phyloP scores from a whole-genome alignment of 2,888 invertebrate genomes.

The Thymelicus sylvestris region DNA sequence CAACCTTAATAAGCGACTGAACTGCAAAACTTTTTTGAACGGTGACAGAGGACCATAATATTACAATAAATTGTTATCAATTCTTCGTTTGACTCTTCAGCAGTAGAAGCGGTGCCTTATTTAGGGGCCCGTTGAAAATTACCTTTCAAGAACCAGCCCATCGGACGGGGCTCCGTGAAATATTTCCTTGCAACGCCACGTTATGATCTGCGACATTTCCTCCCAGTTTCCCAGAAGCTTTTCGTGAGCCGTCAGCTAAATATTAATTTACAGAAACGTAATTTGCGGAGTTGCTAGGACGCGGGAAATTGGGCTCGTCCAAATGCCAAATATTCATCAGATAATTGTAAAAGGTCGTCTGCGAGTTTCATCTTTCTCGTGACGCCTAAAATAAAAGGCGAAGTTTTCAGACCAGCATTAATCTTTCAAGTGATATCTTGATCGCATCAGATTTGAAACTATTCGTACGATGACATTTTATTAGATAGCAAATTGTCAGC shows the following conservation, averaged over 20 bases:
- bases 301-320: constrained; percentile 3
- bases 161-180: neutral
- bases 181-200: constrained; percentile 12
- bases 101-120: neutral
- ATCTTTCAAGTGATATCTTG: neutral
- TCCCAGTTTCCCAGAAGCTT: constrained; percentile 1
- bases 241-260: constrained; percentile 20
- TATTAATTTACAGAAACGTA: constrained; percentile 23
- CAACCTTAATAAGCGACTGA: too few species aligned
- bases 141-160: constrained; percentile 1
- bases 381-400: neutral
- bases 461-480: neutral
- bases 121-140: neutral
- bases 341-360: constrained; percentile 2
- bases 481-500: neutral
- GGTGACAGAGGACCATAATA: too few species aligned
- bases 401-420: neutral
- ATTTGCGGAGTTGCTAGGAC: constrained; percentile 1
- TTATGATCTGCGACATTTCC: constrained; percentile 6
- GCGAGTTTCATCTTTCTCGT: neutral
- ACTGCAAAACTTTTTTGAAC: too few species aligned
- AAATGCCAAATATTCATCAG: constrained; percentile 19
- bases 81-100: neutral
- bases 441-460: neutral
- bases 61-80: too few species aligned